A percentile compares a stretch with the other conserved stretches of the same genome.
Conservation (phyloP, 2,113 vertebrate genomes). For the Oreochromis aureus region DNA sequence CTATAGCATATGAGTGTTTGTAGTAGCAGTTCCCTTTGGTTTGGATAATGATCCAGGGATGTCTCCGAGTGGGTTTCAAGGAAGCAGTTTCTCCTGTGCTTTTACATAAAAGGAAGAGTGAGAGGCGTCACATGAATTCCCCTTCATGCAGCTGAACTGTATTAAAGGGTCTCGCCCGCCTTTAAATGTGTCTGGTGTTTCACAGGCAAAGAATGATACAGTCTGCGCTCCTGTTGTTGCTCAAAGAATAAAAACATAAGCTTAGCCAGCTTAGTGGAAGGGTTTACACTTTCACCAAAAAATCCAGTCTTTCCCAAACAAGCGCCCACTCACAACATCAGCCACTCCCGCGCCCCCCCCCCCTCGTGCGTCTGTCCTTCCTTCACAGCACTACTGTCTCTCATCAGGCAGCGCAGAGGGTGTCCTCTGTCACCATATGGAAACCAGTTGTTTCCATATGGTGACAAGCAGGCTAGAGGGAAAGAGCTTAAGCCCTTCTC, state of each 20-base stretch:
- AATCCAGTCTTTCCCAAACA: constrained; percentile 26
- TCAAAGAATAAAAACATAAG: constrained; percentile 29
- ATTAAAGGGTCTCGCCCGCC: background rate
- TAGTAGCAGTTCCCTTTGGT: constrained; percentile 2
- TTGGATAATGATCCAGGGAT: constrained; percentile 16
- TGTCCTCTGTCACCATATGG: background rate
- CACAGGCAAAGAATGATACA: background rate
- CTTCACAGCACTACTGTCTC: background rate
- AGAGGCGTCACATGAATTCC: background rate
- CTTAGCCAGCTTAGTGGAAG: constrained; percentile 29
- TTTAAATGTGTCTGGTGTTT: constrained; percentile 6
- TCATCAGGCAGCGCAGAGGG: constrained; percentile 16
- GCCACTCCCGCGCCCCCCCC: background rate
- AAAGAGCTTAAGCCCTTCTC: background rate
- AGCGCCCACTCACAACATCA: background rate
- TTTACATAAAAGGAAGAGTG: background rate
- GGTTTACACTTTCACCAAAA: constrained; percentile 26
- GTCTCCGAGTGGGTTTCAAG: background rate
- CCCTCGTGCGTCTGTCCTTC: background rate
- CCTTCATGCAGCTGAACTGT: background rate
- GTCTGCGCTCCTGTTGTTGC: constrained; percentile 7
- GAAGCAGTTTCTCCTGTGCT: background rate
- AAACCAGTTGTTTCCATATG: constrained; percentile 54
- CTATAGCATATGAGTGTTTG: constrained; percentile 31
- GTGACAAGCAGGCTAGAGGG: constrained; percentile 1